Percentiles rank a stretch among this genome's conserved stretches.
Conservation (phyloP, 2,888 invertebrate species). For the Thecophora atra region DNA sequence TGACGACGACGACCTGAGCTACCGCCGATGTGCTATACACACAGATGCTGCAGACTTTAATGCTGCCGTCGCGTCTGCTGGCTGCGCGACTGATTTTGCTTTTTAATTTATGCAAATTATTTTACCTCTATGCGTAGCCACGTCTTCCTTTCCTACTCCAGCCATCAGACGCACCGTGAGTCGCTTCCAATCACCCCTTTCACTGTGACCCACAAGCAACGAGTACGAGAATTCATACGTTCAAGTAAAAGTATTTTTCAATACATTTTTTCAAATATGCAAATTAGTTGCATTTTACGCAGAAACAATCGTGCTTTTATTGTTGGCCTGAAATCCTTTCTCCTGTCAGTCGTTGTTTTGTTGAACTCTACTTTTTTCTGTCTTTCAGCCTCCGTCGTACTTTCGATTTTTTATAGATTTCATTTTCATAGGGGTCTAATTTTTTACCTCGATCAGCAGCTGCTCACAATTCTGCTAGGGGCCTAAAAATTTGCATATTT, state of each 20-base stretch:
- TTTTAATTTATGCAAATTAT: constrained; percentile 37
- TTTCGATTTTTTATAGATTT: not conserved
- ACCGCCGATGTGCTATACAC: constrained; percentile 7
- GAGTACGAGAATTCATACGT: constrained; percentile 51
- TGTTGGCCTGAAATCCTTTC: constrained; percentile 13
- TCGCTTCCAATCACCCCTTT: constrained; percentile 29
- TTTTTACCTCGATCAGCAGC: not conserved
- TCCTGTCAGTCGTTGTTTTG: not conserved
- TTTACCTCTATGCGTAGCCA: constrained; percentile 22
- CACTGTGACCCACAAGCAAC: constrained; percentile 17
- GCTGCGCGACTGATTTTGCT: constrained; percentile 16
- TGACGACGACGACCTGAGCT: constrained; percentile 14
- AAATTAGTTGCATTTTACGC: constrained; percentile 47
- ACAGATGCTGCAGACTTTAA: constrained; percentile 1
- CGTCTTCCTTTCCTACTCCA: not conserved
- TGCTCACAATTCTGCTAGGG: not conserved
- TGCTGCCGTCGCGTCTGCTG: constrained; percentile 22
- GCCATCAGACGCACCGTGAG: constrained; percentile 9
- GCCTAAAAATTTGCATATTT: constrained; percentile 30
- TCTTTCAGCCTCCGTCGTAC: no score
- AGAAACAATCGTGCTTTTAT: not conserved
- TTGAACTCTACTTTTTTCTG: not conserved
- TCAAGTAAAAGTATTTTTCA: constrained; percentile 58
- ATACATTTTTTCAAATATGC: constrained; percentile 47
- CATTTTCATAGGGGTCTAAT: not conserved